Conservation (phyloP, 2,888 invertebrate species). For the Disparrhopalites patrizii region DNA sequence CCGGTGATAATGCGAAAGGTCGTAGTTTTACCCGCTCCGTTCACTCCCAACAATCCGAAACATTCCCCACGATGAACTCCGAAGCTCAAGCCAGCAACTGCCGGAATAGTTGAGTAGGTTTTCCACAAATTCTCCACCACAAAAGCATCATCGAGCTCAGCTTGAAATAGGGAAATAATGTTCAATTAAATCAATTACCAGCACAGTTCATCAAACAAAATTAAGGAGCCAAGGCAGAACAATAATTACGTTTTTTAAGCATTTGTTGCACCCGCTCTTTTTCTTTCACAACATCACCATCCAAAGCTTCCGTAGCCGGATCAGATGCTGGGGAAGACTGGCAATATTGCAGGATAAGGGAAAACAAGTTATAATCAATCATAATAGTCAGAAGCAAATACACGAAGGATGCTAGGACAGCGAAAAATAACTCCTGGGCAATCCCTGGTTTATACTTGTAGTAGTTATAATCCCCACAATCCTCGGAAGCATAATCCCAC, state of each 20-base stretch:
- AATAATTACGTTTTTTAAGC: neutral
- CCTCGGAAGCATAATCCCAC: too few species aligned
- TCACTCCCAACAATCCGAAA: constrained; percentile 55
- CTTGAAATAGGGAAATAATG: too few species aligned
- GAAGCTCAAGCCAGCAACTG: constrained; percentile 65
- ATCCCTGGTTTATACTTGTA: too few species aligned
- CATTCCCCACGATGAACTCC: constrained; percentile 58
- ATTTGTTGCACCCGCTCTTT: neutral
- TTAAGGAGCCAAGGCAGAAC: neutral
- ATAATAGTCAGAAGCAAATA: constrained; percentile 3
- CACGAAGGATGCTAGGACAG: neutral
- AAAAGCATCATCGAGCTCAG: constrained; percentile 32
- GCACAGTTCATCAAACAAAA: neutral
- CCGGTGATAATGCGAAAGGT: constrained; percentile 59
- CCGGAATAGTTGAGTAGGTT: constrained; percentile 52
- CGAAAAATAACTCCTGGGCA: constrained; percentile 4
- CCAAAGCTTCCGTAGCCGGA: neutral
- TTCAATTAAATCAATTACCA: neutral
- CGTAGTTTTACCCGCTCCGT: constrained; percentile 58
- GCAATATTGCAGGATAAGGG: neutral
- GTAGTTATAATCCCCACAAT: too few species aligned
- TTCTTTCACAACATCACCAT: constrained; percentile 6
- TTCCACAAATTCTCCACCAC: constrained; percentile 22
- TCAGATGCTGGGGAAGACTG: neutral
- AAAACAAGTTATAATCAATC: neutral